These are phyloP conservation scores for Crenichthys baileyi DNA, from an alignment of 2,797 vertebrate genomes.

Conservation along the genomic window DNA sequence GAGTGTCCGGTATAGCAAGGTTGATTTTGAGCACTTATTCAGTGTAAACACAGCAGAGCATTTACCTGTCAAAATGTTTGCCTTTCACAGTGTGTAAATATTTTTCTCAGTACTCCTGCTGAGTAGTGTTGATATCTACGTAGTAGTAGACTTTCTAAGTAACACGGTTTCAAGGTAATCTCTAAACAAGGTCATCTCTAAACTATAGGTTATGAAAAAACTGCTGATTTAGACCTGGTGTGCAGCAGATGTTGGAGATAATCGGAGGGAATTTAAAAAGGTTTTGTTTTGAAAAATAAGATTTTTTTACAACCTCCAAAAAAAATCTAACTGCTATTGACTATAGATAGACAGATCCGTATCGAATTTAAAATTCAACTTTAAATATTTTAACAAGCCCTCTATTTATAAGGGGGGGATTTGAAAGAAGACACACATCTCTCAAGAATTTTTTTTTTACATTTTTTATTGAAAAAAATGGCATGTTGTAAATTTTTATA, in stretches of 20 bases:
- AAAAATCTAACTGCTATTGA: too few species aligned
- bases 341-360: too few species aligned
- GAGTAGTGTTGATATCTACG: constrained; percentile 14
- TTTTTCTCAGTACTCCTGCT: constrained; percentile 9
- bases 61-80: constrained; percentile 41
- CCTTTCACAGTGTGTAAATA: constrained; percentile 17
- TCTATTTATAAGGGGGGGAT: too few species aligned
- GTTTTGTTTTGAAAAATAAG: background rate
- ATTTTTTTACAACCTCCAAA: background rate
- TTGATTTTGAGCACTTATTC: constrained; percentile 35
- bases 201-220: constrained; percentile 12
- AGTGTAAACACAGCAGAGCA: constrained; percentile 24
- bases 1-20: constrained; percentile 25
- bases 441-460: too few species aligned
- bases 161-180: constrained; percentile 24
- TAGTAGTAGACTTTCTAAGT: background rate
- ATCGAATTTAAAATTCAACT: too few species aligned
- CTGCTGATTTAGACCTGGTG: background rate
- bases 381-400: too few species aligned
- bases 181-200: constrained; percentile 19
- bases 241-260: constrained; percentile 7
- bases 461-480: too few species aligned
- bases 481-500: too few species aligned
- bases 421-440: too few species aligned
- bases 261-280: background rate